These are phyloP conservation scores for Oligia strigilis DNA, from an alignment of 2,888 invertebrate genomes.

Conservation along the genomic window DNA sequence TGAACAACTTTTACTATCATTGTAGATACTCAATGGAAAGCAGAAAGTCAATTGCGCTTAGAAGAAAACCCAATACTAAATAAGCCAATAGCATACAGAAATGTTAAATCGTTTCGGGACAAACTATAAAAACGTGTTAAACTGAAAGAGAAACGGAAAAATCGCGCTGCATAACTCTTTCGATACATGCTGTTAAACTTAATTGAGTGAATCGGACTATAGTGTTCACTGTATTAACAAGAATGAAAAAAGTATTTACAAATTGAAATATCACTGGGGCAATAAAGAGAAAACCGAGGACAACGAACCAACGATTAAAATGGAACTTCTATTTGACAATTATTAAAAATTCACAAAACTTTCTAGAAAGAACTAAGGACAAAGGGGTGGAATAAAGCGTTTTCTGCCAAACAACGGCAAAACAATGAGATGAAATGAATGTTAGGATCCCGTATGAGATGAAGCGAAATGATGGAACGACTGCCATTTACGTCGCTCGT, in stretches of 20 bases:
- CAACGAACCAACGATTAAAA: neutral
- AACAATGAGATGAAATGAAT: slow-evolving; percentile 86
- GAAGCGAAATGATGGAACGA: slow-evolving; percentile 81
- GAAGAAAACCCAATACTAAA: neutral
- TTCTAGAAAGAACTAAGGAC: slow-evolving; percentile 1
- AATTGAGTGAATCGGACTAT: slow-evolving; percentile 53
- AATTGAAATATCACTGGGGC: slow-evolving; percentile 52
- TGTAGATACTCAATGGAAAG: neutral
- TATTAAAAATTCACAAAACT: slow-evolving; percentile 1
- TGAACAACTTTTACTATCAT: too few relatives aligned
- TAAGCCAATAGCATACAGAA: neutral
- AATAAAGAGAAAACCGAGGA: slow-evolving; percentile 29
- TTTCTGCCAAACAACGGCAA: slow-evolving; percentile 72
- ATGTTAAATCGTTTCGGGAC: neutral
- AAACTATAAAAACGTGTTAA: slow-evolving; percentile 27
- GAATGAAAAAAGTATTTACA: slow-evolving; percentile 54
- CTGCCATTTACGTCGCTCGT: slow-evolving; percentile 81
- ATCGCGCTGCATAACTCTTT: slow-evolving; percentile 29
- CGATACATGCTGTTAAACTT: slow-evolving; percentile 44
- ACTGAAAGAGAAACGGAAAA: slow-evolving; percentile 29
- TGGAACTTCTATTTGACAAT: slow-evolving; percentile 6
- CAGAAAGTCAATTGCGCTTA: neutral
- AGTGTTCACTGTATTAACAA: slow-evolving; percentile 48
- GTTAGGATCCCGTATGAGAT: slow-evolving; percentile 83
- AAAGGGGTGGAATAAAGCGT: slow-evolving; percentile 6